Base-by-base conservation (phyloP, 2,797 vertebrate genomes). In the Siniperca obscura region DNA sequence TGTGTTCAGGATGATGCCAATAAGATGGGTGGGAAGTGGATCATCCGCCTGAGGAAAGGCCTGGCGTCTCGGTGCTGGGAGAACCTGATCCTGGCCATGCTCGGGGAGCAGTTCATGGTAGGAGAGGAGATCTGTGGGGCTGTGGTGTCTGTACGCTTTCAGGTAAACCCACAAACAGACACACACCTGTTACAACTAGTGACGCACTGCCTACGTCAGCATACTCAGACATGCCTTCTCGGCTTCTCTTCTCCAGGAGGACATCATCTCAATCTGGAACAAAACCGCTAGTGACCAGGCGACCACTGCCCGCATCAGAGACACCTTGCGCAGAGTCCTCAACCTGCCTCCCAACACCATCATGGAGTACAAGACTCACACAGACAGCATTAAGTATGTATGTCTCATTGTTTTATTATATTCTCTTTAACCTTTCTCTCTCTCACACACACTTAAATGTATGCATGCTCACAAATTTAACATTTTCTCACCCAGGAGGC, bases 51-150 rank as follows among this genome's bases (percentile, higher is more conserved):
- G 60, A 93, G 96, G 79, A 99, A 99, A 94, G 98, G 98, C 82
- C 95, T 99, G 87, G 98, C 98, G 0, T 99, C 98, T 7, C 97
- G 98, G 7, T 99, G 98, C 94, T 99, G 98, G 98, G 98, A 99
- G 93, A 99, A 99, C 90, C 96, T 99, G 74, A 99, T 99, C 88
- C 93, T 99, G 89, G 98, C 98, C 36, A 99, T 99, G 97, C 76
- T 99, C 71, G 98, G 98, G 75, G 98, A 99, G 68, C 98, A 99
- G 92, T 99, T 99, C 90, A 99, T 99, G 98, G 98, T 99, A 40
- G 98, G 98, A 68, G 98, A 99, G 93, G 98, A 99, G 95, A 98
- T 99, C 93, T 99, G 98, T 64, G 98, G 98, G 53, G 98, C 98
- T 0, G 98, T 99, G 1, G 98, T 97, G 86, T 99, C 98, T 7